A percentile compares a stretch with the other conserved stretches of the same genome.
These are phyloP conservation scores for Heliconius melpomene DNA, from an alignment of 1,140 invertebrate species.

Conservation along the genomic window DNA sequence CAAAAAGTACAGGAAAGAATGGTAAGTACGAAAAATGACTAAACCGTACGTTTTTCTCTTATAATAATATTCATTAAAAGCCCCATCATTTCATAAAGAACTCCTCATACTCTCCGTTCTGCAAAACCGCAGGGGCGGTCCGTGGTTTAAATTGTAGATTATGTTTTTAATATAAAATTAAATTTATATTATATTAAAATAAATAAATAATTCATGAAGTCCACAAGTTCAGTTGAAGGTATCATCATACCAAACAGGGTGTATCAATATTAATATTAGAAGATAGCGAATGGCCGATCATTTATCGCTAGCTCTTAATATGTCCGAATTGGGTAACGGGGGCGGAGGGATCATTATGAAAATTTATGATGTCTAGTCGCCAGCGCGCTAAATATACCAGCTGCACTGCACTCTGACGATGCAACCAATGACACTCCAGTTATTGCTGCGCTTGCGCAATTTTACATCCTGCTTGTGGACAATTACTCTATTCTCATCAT, in stretches of 20 bases:
- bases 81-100: too few species aligned
- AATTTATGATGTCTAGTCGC: slow-evolving; percentile 45
- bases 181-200: not conserved
- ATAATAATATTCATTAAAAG: too few species aligned
- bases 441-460: slow-evolving; percentile 27
- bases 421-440: slow-evolving; percentile 26
- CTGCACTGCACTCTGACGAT: slow-evolving; percentile 23
- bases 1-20: too few species aligned
- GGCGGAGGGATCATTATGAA: slow-evolving; percentile 34
- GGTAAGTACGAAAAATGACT: too few species aligned
- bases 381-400: slow-evolving; percentile 34
- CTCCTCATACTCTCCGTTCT: too few species aligned
- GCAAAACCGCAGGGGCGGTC: too few species aligned
- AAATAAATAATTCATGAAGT: not conserved
- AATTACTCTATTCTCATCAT: slow-evolving; percentile 8
- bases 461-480: not conserved
- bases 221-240: not conserved
- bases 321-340: slow-evolving; percentile 36
- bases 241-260: not conserved
- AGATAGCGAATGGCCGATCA: slow-evolving; percentile 1
- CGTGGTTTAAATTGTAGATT: not conserved
- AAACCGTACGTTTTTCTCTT: too few species aligned
- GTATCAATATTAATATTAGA: slow-evolving; percentile 16
- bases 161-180: not conserved
- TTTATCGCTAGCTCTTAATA: slow-evolving; percentile 27